Evolutionary conservation across 2,113 vertebrate species (phyloP).

Genomic region (Heloderma charlesbogerti): DNA sequence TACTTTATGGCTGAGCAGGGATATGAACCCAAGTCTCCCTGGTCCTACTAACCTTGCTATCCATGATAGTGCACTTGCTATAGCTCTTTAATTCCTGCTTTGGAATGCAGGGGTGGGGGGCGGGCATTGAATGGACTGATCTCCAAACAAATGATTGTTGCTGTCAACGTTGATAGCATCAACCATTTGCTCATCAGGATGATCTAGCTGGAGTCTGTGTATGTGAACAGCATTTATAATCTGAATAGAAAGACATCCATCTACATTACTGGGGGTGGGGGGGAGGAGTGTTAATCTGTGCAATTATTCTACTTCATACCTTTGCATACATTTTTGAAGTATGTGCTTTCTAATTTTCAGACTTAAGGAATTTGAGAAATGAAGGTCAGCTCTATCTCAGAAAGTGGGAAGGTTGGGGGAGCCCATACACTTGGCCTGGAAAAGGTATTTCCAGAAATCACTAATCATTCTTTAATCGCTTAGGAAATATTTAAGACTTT

Average conservation of each 20-base stretch:
- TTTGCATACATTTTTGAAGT: background rate
- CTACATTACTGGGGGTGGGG: background rate
- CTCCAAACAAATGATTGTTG: background rate
- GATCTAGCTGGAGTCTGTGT: background rate
- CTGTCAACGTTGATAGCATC: background rate
- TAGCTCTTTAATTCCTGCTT: background rate
- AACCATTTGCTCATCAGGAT: background rate
- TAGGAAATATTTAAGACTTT: background rate
- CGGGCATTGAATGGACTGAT: background rate
- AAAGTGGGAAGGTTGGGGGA: background rate
- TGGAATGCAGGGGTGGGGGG: background rate
- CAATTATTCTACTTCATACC: background rate
- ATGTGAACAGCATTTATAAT: background rate
- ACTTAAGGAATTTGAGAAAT: background rate
- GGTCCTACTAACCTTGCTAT: background rate
- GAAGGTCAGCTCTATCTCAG: background rate
- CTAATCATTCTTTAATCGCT: background rate
- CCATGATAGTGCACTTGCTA: background rate
- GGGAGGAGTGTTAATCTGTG: background rate
- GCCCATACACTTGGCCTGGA: background rate
- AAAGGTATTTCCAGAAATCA: background rate
- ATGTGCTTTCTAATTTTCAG: background rate
- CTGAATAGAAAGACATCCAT: background rate
- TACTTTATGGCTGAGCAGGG: background rate
- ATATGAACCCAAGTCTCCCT: background rate